A percentile compares a stretch with the other conserved stretches of the same genome.
Evolutionary conservation across 2,888 invertebrate genomes (phyloP).

Genomic region (Drosophila villosipedis): DNA sequence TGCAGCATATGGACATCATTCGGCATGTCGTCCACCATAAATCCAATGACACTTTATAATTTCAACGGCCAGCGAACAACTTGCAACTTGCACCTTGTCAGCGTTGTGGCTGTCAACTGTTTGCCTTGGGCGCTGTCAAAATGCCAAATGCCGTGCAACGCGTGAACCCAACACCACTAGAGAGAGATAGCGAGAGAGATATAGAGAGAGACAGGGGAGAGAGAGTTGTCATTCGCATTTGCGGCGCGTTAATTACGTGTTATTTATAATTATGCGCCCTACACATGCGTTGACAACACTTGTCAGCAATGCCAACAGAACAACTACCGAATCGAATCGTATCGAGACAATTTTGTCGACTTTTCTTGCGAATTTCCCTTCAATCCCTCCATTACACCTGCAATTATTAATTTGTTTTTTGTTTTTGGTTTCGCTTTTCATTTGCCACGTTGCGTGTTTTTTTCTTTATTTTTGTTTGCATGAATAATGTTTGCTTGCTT

Average conservation of each 20-base stretch:
- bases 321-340: constrained; percentile 36
- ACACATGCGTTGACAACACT: constrained; percentile 78
- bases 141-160: constrained; percentile 44
- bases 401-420: constrained; percentile 21
- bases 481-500: constrained; percentile 25
- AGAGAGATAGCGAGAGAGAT: neutral
- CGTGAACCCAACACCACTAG: constrained; percentile 12
- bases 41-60: constrained; percentile 76
- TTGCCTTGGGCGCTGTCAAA: constrained; percentile 58
- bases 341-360: constrained; percentile 12
- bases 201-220: neutral
- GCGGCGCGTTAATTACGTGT: constrained; percentile 79
- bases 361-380: neutral
- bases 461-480: constrained; percentile 21
- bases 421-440: constrained; percentile 1
- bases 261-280: constrained; percentile 80
- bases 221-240: constrained; percentile 71
- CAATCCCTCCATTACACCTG: neutral
- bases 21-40: constrained; percentile 67
- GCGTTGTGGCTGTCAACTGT: constrained; percentile 54
- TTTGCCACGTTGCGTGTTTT: constrained; percentile 57
- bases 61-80: constrained; percentile 53
- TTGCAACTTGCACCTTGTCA: constrained; percentile 50
- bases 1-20: constrained; percentile 34
- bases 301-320: constrained; percentile 63